Base-by-base conservation (phyloP, 2,113 vertebrate genomes). In the Urocynchramus pylzowi region DNA sequence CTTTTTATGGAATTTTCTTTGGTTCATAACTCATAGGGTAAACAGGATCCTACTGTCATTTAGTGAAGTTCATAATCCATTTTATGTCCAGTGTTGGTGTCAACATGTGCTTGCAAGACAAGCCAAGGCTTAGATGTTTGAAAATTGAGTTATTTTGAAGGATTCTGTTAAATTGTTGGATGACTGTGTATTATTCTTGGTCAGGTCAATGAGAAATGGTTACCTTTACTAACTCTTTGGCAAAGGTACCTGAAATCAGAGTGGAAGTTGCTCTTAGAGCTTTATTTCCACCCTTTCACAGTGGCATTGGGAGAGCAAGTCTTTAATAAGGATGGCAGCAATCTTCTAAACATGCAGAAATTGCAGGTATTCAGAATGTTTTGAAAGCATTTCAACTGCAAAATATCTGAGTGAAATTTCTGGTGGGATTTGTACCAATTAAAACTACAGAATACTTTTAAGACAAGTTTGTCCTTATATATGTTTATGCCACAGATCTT, bases 281-380 rank as follows among this genome's bases (percentile, higher is more conserved):
- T 77, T 86, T 49, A 44, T 44, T 93, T 80, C 42, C 39, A 76
- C 61, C 63, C 82, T 96, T 96, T 93, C 78, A 57, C 73, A 47
- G 28, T 12, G n/a, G 21, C 5, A 65, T 39, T 92, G 90, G 92
- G 94, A 97, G 95, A 91, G 80, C 75, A 90, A 97, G 68, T 86
- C 67, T 93, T 96, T 97, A 68, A 94, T 76, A 97, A 91, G 84
- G 93, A 92, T 96, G 82, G 95, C 82, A 97, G 83, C 93, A 85
- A 80, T 85, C 95, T 94, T 93, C 76, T 79, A 92, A 97, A 73
- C 92, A 88, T 67, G 68, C 35, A 89, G 57, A 76, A 89, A 68
- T 45, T 80, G 39, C 24, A 69, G 21, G 23, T 30, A 47, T 97
- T 97, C 90, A 89, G 57, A 90, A 54, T 28, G 17, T 79, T 94